Percentiles rank a stretch among this genome's conserved stretches.
These are phyloP conservation scores for Caligus rogercresseyi DNA, from an alignment of 1,140 invertebrate genomes.

Conservation along the genomic window DNA sequence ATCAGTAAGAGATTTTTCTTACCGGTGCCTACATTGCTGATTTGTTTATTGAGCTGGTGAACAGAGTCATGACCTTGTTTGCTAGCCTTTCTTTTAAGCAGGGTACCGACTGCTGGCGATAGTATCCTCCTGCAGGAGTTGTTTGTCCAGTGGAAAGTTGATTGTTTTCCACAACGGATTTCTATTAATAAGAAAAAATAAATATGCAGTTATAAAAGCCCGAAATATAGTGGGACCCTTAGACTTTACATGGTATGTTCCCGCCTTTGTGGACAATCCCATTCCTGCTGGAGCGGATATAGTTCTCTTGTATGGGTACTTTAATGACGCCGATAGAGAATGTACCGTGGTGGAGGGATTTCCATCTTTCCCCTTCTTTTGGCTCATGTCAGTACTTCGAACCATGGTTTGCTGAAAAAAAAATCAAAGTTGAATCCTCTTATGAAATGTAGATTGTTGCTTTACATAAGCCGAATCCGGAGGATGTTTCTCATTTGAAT, in stretches of 20 bases:
- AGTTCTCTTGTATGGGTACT: slow-evolving; percentile 86
- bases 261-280: slow-evolving; percentile 22
- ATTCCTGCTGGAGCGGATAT: slow-evolving; percentile 72
- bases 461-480: background rate
- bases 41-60: slow-evolving; percentile 37
- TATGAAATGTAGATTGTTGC: background rate
- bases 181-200: background rate
- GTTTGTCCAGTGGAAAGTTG: background rate
- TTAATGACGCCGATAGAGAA: slow-evolving; percentile 28
- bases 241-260: background rate
- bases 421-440: background rate
- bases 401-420: background rate
- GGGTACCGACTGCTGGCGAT: slow-evolving; percentile 18
- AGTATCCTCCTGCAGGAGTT: slow-evolving; percentile 1
- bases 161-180: background rate
- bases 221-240: too few relatives aligned
- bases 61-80: slow-evolving; percentile 3
- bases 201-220: too few relatives aligned
- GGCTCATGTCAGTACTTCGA: background rate
- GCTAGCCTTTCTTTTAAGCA: slow-evolving; percentile 12
- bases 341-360: background rate
- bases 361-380: background rate
- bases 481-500: background rate
- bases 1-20: too few relatives aligned
- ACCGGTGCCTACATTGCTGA: slow-evolving; percentile 41